Conservation (phyloP, 1,140 invertebrate species). For the Drosophila lini region DNA sequence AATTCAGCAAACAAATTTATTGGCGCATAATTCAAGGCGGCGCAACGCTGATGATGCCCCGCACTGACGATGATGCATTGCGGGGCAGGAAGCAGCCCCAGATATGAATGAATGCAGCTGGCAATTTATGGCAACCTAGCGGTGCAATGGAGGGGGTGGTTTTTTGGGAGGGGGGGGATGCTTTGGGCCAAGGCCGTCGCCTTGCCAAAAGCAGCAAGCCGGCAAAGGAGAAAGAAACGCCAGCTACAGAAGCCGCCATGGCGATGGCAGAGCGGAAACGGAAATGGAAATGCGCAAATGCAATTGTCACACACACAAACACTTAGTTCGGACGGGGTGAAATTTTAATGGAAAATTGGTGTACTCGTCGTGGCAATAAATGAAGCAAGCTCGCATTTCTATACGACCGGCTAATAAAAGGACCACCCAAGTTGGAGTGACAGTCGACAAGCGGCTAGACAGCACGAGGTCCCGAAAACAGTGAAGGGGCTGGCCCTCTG, state of each 20-base stretch:
- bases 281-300: conserved; percentile 71
- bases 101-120: conserved; percentile 68
- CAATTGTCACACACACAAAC: conserved; percentile 58
- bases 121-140: conserved; percentile 57
- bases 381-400: conserved; percentile 59
- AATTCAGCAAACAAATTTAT: conserved; percentile 68
- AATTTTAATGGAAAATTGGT: conserved; percentile 75
- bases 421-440: conserved; percentile 26
- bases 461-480: conserved; percentile 43
- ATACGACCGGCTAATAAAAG: conserved; percentile 63
- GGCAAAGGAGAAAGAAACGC: conserved; percentile 35
- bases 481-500: conserved; percentile 53
- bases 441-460: conserved; percentile 51
- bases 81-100: conserved; percentile 20
- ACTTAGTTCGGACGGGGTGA: conserved; percentile 23
- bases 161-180: conserved; percentile 1
- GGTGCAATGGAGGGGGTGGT: background rate
- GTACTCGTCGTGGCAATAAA: conserved; percentile 57
- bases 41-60: conserved; percentile 11
- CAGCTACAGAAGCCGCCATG: conserved; percentile 32
- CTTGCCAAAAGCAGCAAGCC: conserved; percentile 52
- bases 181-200: conserved; percentile 51
- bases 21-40: conserved; percentile 70
- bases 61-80: conserved; percentile 68
- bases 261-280: conserved; percentile 48